Conservation (phyloP, 1,140 invertebrate genomes). For the Achroia grisella region DNA sequence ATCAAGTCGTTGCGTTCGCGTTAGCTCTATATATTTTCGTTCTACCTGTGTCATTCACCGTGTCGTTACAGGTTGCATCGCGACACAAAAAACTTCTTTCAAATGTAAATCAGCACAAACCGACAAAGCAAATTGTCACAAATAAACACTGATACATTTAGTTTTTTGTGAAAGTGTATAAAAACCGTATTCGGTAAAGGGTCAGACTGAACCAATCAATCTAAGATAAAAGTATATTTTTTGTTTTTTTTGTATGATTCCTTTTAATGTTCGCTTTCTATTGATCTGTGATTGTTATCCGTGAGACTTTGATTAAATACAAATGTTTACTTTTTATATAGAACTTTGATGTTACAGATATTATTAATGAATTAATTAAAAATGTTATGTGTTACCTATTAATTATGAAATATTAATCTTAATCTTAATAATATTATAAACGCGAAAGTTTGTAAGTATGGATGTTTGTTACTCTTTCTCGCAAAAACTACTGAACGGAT, state of each 20-base stretch:
- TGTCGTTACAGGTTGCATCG: constrained; percentile 63
- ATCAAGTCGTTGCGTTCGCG: constrained; percentile 30
- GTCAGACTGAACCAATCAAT: constrained; percentile 68
- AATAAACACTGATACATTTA: constrained; percentile 70
- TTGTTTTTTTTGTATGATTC: constrained; percentile 49
- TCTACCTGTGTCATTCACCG: constrained; percentile 65
- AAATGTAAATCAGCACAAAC: constrained; percentile 69
- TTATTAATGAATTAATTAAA: no score
- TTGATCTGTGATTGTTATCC: constrained; percentile 59
- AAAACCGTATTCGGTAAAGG: constrained; percentile 62
- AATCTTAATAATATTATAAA: no score
- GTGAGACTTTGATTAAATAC: constrained; percentile 54
- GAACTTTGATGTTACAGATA: background rate
- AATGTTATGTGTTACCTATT: no score
- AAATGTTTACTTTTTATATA: constrained; percentile 23
- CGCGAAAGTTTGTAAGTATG: no score
- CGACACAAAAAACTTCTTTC: constrained; percentile 57
- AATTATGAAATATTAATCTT: no score
- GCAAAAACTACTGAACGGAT: no score
- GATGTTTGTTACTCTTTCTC: no score
- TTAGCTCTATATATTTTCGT: constrained; percentile 12
- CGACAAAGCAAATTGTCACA: constrained; percentile 74
- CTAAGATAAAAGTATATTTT: constrained; percentile 64
- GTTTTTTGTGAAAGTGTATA: constrained; percentile 64
- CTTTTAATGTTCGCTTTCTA: constrained; percentile 37